Base-by-base conservation (phyloP, 1,140 invertebrate species). In the Pachyrhynchus sulphureomaculatus region DNA sequence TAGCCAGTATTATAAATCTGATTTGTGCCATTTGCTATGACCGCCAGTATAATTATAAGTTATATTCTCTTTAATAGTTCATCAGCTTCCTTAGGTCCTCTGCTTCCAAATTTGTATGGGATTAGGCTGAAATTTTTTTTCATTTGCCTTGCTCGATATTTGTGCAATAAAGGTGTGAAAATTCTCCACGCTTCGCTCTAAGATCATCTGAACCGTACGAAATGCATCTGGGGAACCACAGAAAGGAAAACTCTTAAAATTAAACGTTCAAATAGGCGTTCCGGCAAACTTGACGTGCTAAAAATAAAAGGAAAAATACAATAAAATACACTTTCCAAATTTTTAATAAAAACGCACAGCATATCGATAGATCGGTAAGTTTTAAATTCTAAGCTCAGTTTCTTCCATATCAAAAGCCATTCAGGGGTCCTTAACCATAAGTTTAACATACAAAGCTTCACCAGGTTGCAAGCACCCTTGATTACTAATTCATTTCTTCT, bases 151-250 rank as follows among this genome's bases (percentile, higher is more conserved):
- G n/a, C n/a, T n/a, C 96, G 64, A 64, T 99, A 91, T 71, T 87
- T 73, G 73, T 98, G 91, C 6, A 99, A 79, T 12, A 99, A 75
- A 6, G 96, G 97, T 2, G 96, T 99, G 72, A 99, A 99, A 64
- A 99, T 98, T 67, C 96, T 84, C 97, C 97, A 99, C 1, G 97
- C 96, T 79, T 99, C 95, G 21, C 88, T n/a, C n/a, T 88, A 32
- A 99, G 78, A 75, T 99, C 97, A 80, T 99, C 97, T 68, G 86
- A 90, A 51, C 96, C 86, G 86, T 0, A 99, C 97, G 83, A 99
- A 99, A 79, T 99, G 94, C 88, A 98, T 98, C 82, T 99, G 96
- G 96, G 21, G 91, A 95, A 10, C 97, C 97, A 75, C 89, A n/a
- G n/a, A n/a, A 75, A 89, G 92, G 75, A 99, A 98, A 0, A 99